A percentile compares a stretch with the other conserved stretches of the same genome.
These are phyloP conservation scores for Dolichopus griseipennis DNA, from an alignment of 2,888 invertebrate species.

Conservation along the genomic window DNA sequence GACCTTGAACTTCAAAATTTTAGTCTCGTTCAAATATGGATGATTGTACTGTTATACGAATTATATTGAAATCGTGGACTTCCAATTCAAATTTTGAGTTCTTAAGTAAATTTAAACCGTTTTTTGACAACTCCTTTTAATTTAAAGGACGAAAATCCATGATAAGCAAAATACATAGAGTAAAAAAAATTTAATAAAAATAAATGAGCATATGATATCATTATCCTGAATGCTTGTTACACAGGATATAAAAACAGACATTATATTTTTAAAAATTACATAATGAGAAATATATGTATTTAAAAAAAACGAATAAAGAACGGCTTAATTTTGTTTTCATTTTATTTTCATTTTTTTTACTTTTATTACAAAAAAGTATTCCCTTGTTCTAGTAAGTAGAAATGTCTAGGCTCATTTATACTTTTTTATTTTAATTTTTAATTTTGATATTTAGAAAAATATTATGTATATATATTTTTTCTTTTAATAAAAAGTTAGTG, in stretches of 20 bases:
- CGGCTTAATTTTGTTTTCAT: background rate
- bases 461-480: no score
- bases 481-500: no score
- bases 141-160: no score
- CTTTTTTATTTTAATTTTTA: background rate
- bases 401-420: background rate
- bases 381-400: background rate
- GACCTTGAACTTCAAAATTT: no score
- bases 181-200: background rate
- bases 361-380: background rate
- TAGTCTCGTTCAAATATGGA: no score
- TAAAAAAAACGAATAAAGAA: background rate
- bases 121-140: no score
- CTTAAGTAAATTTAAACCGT: no score
- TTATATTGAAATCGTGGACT: no score
- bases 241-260: background rate
- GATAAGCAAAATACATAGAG: no score
- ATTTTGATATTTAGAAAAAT: no score
- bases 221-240: background rate
- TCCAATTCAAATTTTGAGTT: no score
- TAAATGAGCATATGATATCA: background rate
- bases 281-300: background rate
- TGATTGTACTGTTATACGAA: no score
- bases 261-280: background rate
- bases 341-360: background rate